A percentile compares a stretch with the other conserved stretches of the same genome.
phyloP scores from a whole-genome alignment of 1,140 invertebrate genomes.

The Frieseomelitta varia region DNA sequence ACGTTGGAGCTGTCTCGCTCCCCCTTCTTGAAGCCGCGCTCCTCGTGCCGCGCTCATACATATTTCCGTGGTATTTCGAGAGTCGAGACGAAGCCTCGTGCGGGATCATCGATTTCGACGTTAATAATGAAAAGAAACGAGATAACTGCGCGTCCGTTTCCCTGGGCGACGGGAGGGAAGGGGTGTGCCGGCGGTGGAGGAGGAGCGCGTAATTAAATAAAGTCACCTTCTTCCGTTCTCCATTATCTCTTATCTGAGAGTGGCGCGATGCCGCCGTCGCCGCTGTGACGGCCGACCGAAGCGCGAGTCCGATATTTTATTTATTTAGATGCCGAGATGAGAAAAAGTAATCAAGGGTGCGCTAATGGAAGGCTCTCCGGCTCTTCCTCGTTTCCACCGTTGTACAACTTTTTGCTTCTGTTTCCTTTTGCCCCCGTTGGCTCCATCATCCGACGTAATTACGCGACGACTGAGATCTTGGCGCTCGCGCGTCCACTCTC shows the following conservation, averaged over 20 bases:
- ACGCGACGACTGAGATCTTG: slow-evolving; percentile 69
- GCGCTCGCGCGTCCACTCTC: slow-evolving; percentile 35
- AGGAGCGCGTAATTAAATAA: slow-evolving; percentile 77
- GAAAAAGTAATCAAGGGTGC: slow-evolving; percentile 82
- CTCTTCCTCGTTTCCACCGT: slow-evolving; percentile 67
- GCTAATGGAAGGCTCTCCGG: slow-evolving; percentile 77
- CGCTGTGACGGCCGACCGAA: slow-evolving; percentile 64
- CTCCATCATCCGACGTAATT: slow-evolving; percentile 77
- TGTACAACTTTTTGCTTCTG: slow-evolving; percentile 74
- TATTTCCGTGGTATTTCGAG: not conserved
- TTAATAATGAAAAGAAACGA: slow-evolving; percentile 42
- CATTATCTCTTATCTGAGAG: slow-evolving; percentile 78
- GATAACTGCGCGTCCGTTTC: slow-evolving; percentile 46
- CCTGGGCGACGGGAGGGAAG: not conserved
- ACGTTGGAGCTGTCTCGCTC: not conserved
- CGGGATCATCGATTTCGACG: slow-evolving; percentile 26
- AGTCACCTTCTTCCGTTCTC: slow-evolving; percentile 75
- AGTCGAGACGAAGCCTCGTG: not conserved
- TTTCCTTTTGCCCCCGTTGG: slow-evolving; percentile 32
- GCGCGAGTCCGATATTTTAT: slow-evolving; percentile 80
- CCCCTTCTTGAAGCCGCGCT: not conserved
- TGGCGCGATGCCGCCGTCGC: slow-evolving; percentile 67
- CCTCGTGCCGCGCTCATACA: not conserved
- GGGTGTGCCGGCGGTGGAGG: not conserved
- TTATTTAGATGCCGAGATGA: slow-evolving; percentile 81